These are phyloP conservation scores for Myotis findleyi DNA, from an alignment of 2,797 vertebrate species.

Conservation along the genomic window DNA sequence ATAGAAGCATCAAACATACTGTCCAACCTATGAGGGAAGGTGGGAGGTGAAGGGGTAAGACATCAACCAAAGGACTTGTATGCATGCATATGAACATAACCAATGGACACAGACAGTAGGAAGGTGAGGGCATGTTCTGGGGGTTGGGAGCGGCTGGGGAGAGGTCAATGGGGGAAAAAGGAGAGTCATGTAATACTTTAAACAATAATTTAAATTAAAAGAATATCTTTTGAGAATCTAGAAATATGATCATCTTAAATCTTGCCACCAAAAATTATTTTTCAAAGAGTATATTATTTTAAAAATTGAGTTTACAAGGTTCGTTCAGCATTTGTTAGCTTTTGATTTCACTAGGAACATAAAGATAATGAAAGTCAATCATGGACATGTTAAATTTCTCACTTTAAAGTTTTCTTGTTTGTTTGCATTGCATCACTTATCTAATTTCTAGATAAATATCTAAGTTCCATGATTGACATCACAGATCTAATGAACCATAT, in stretches of 20 bases:
- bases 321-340: slow-evolving; percentile 1
- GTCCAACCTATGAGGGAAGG: too few species aligned
- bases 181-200: too few species aligned
- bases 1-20: too few species aligned
- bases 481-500: slow-evolving; percentile 32
- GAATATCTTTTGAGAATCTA: slow-evolving; percentile 42
- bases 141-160: too few species aligned
- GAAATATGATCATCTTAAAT: slow-evolving; percentile 46
- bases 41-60: too few species aligned
- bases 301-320: neutral
- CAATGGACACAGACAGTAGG: too few species aligned
- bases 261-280: slow-evolving; percentile 28
- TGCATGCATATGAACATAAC: too few species aligned
- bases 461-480: neutral
- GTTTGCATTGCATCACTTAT: neutral
- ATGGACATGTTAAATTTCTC: neutral
- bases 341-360: slow-evolving; percentile 18
- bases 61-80: too few species aligned
- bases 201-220: neutral
- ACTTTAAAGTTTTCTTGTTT: neutral
- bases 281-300: neutral
- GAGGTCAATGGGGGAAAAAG: too few species aligned
- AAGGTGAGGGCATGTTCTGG: too few species aligned
- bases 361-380: slow-evolving; percentile 50
- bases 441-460: slow-evolving; percentile 31